phyloP scores from a whole-genome alignment of 30 jellyfish, hydroid and myxozoan species.

The Aurelia sp. region DNA sequence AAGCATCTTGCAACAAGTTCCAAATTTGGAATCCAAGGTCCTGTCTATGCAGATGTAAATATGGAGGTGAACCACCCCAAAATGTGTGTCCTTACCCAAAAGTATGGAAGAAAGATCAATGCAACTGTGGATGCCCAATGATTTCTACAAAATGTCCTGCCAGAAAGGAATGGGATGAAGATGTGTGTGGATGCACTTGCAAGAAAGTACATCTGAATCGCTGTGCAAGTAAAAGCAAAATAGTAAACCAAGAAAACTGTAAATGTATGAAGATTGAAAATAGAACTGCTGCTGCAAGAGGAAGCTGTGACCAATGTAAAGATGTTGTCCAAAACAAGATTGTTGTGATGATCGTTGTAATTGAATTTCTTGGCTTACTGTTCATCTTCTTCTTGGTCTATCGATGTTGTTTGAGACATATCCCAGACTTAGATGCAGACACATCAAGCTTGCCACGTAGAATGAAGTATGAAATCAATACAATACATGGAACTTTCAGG shows the following conservation, averaged over 20 bases:
- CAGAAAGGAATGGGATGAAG: constrained; percentile 59
- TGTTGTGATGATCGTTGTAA: constrained; percentile 15
- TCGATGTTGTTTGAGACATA: constrained; percentile 15
- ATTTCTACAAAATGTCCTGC: constrained; percentile 14
- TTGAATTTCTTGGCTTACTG: constrained; percentile 28
- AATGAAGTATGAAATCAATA: constrained; percentile 10
- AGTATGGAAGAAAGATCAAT: constrained; percentile 21
- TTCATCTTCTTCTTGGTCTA: constrained; percentile 37
- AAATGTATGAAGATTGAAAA: constrained; percentile 18
- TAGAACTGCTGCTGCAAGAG: constrained; percentile 53
- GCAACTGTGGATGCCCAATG: constrained; percentile 49
- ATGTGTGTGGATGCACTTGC: constrained; percentile 45
- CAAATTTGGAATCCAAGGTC: constrained; percentile 13
- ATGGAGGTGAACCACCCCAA: constrained; percentile 22
- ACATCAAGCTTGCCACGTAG: background rate
- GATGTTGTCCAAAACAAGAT: constrained; percentile 5
- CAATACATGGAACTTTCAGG: background rate
- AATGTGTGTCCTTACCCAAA: constrained; percentile 33
- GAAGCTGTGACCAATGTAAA: background rate
- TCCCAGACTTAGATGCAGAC: background rate
- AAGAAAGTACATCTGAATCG: constrained; percentile 36
- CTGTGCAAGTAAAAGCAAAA: constrained; percentile 16
- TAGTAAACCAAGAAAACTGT: constrained; percentile 46
- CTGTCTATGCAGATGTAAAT: constrained; percentile 48
- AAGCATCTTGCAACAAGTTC: constrained; percentile 18